Evolutionary conservation across 2,797 vertebrate species (phyloP).

Genomic region (Arctocebus calabarensis): DNA sequence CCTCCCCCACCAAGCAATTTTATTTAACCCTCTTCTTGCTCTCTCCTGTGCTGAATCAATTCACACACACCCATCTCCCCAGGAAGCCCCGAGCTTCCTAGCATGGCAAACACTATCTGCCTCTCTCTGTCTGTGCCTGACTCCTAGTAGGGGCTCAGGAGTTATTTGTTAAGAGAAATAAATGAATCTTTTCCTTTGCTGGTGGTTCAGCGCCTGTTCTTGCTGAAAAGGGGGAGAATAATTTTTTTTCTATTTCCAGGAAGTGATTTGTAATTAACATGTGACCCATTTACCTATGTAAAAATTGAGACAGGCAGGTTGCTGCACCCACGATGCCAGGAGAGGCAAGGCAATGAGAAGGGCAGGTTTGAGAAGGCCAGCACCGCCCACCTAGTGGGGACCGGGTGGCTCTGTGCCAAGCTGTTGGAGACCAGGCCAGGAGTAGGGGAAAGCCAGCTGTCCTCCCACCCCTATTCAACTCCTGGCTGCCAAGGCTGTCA

Average conservation of each 20-base stretch:
- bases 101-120: not conserved
- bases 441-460: not conserved
- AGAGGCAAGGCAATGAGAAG: not conserved
- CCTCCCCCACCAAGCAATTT: not conserved
- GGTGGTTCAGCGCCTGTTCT: not conserved
- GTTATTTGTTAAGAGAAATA: constrained; percentile 44
- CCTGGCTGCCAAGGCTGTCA: not conserved
- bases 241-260: not conserved
- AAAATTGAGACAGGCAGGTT: not conserved
- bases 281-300: not conserved
- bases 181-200: constrained; percentile 1
- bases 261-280: not conserved
- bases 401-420: not conserved
- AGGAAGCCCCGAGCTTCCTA: not conserved
- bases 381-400: not conserved
- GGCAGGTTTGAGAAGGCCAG: not conserved
- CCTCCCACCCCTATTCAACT: not conserved
- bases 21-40: not conserved
- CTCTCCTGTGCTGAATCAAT: not conserved
- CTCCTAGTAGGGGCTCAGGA: not conserved
- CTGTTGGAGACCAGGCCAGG: not conserved
- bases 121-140: constrained; percentile 31
- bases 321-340: not conserved
- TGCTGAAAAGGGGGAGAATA: not conserved
- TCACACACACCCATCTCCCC: not conserved